These are phyloP conservation scores for Masticophis lateralis DNA, from an alignment of 2,797 vertebrate species.

Conservation along the genomic window DNA sequence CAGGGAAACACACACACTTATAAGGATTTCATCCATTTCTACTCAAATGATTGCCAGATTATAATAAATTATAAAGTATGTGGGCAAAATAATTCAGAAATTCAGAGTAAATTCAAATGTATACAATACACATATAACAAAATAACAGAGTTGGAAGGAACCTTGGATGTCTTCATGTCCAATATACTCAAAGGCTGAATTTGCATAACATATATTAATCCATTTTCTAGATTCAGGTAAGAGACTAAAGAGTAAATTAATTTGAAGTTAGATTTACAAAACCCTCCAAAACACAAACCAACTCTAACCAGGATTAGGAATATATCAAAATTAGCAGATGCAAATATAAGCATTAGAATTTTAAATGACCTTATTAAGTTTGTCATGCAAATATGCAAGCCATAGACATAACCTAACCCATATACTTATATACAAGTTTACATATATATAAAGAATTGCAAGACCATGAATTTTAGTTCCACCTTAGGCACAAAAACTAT, in stretches of 20 bases:
- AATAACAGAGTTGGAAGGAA: not conserved
- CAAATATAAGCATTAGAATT: not conserved
- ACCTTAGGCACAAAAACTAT: not conserved
- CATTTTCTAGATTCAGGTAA: not conserved
- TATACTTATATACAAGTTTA: not conserved
- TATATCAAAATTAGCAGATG: not conserved
- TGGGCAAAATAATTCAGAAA: not conserved
- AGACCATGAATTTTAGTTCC: not conserved
- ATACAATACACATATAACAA: not conserved
- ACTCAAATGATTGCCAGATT: not conserved
- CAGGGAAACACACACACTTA: not conserved
- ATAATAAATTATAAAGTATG: not conserved
- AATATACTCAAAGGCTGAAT: not conserved
- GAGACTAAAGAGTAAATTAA: not conserved
- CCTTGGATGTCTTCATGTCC: not conserved
- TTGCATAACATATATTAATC: not conserved
- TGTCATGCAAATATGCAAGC: not conserved
- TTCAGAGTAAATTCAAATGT: not conserved
- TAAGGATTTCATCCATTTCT: not conserved
- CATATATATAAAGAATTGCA: not conserved
- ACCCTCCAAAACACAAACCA: not conserved
- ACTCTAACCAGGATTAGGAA: not conserved
- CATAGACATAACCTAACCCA: not conserved
- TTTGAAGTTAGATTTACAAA: not conserved
- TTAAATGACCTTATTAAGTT: not conserved